Conservation (phyloP, 1,140 invertebrate species). For the Penaeus indicus region DNA sequence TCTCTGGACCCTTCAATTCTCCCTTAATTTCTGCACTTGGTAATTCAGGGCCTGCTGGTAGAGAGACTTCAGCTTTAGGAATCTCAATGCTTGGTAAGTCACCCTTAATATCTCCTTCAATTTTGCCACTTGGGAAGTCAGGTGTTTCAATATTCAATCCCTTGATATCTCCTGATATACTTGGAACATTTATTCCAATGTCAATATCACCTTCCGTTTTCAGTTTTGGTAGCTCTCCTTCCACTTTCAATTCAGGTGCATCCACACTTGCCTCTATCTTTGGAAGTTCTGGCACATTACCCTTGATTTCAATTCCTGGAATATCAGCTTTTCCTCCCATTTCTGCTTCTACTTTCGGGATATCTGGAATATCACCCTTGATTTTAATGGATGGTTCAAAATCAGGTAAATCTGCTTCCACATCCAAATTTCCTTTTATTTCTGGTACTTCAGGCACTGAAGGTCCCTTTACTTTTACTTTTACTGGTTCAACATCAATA, state of each 20-base stretch:
- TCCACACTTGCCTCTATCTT: neutral
- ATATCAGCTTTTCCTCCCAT: conserved; percentile 14
- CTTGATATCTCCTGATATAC: conserved; percentile 21
- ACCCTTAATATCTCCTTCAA: conserved; percentile 13
- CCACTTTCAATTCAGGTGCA: conserved; percentile 23
- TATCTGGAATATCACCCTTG: conserved; percentile 19
- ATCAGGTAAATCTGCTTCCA: neutral
- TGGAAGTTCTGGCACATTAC: neutral
- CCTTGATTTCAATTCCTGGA: conserved; percentile 24
- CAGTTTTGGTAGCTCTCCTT: conserved; percentile 1
- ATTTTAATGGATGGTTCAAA: neutral
- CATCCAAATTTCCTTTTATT: neutral
- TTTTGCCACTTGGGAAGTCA: conserved; percentile 1
- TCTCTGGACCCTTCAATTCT: conserved; percentile 33
- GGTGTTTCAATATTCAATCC: conserved; percentile 38
- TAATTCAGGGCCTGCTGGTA: too few relatives aligned
- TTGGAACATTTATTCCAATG: conserved; percentile 8
- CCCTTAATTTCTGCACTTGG: conserved; percentile 39
- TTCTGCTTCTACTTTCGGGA: conserved; percentile 44
- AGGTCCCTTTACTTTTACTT: conserved; percentile 20
- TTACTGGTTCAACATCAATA: conserved; percentile 17
- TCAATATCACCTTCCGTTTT: conserved; percentile 5
- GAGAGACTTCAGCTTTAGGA: conserved; percentile 22
- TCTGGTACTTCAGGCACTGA: conserved; percentile 33
- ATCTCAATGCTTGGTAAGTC: conserved; percentile 15